Evolutionary conservation across 2,113 vertebrate species (phyloP).

Genomic region (Brachionichthys hirsutus): DNA sequence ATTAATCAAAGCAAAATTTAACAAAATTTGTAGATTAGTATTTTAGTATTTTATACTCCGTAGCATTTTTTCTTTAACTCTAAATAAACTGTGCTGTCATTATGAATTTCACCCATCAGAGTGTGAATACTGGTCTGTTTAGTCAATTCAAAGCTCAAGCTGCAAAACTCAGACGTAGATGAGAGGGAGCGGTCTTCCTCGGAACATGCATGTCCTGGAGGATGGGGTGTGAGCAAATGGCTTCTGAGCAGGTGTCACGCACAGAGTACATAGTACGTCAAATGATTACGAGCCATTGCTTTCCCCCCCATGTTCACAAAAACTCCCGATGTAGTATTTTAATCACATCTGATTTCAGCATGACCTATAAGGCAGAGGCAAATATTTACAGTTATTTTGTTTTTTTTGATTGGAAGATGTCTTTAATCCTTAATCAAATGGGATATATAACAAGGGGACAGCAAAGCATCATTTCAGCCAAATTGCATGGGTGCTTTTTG

Average conservation of each 20-base stretch:
- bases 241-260: not conserved
- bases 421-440: constrained; percentile 34
- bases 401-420: constrained; percentile 29
- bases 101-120: constrained; percentile 25
- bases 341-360: constrained; percentile 4
- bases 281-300: not conserved
- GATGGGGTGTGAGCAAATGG: constrained; percentile 33
- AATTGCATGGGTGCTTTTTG: constrained; percentile 43
- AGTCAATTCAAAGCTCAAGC: constrained; percentile 32
- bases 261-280: constrained; percentile 4
- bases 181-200: constrained; percentile 36
- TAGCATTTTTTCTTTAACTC: constrained; percentile 1
- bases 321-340: not conserved
- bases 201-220: constrained; percentile 22
- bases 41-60: constrained; percentile 25
- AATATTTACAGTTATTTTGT: constrained; percentile 31
- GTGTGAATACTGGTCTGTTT: constrained; percentile 13
- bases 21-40: constrained; percentile 9
- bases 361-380: constrained; percentile 1
- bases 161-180: constrained; percentile 43
- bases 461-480: constrained; percentile 36
- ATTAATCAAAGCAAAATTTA: constrained; percentile 19
- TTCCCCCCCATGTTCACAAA: too few species aligned
- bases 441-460: constrained; percentile 3
- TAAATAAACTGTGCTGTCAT: constrained; percentile 29